Evolutionary conservation across 1,140 invertebrate genomes (phyloP), one percentile per base, ranked within the genome.

Genomic region (Achroia grisella): DNA sequence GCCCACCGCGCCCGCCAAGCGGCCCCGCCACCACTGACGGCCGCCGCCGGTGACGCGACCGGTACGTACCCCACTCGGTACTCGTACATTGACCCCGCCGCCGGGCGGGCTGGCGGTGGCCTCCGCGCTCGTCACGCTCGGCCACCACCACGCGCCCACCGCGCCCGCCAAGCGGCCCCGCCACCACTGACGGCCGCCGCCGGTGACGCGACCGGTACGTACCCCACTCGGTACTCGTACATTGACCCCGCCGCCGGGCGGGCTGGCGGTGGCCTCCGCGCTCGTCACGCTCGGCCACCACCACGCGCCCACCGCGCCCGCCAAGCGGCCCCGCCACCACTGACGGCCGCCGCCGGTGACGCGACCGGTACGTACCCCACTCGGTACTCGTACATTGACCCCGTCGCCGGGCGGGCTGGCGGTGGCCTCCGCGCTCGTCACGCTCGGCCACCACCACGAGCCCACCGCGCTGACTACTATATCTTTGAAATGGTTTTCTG

Each of bases 111-210:
- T 10, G 15, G 5, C 11, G 8, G 93, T 15, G 2, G 17, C 8
- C 35, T n/a, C 37, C 9, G 36, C 35, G 9, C 89, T 96, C 57
- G 94, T 96, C 44, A 94, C 94, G 42, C 30, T n/a, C 4, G n/a
- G 42, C 8, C 8, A 37, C 12, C 8, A 37, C 28, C 5, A 4
- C 6, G 1, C 35, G 35, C 35, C n/a, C n/a, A n/a, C n/a, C n/a
- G n/a, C n/a, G n/a, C n/a, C 14, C 35, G 35, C 35, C 35, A 37
- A 37, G 35, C 35, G 61, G 6, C 40, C 52, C 1, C 28, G 51
- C 1, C 54, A 55, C 39, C 48, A 43, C 48, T 52, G 52, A 39
- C 36, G 14, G 14, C 13, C 9, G n/a, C 31, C 39, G 29, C 34
- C 12, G 10, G 2, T 6, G 4, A 10, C 3, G 28, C 9, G 8